A percentile compares a stretch with the other conserved stretches of the same genome.
Conservation (phyloP, 2,113 vertebrate genomes). For the Chamaea fasciata region DNA sequence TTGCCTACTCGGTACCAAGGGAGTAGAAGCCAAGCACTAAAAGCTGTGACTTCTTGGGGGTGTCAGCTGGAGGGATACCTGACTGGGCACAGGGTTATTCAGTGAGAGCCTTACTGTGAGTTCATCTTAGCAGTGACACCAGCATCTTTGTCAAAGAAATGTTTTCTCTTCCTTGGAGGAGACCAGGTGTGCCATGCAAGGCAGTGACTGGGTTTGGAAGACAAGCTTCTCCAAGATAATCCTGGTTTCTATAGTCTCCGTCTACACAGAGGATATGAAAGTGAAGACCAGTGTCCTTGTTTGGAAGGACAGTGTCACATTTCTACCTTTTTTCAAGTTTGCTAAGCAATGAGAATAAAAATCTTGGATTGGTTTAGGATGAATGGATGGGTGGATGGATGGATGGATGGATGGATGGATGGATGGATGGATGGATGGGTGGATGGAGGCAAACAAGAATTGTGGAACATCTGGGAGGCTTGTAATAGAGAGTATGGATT, state of each 20-base stretch:
- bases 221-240: neutral
- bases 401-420: neutral
- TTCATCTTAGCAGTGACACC: neutral
- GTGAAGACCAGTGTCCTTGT: neutral
- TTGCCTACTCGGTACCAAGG: neutral
- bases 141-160: neutral
- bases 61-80: neutral
- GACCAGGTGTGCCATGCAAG: neutral
- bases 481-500: neutral
- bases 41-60: neutral
- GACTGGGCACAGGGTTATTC: neutral
- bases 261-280: neutral
- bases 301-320: neutral
- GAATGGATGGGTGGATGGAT: neutral
- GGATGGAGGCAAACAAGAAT: neutral
- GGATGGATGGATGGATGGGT: too few relatives aligned
- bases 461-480: neutral
- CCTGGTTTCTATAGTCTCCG: accelerated
- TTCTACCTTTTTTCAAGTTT: neutral
- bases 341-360: neutral
- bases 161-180: neutral
- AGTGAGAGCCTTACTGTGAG: neutral
- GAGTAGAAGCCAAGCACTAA: neutral
- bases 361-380: neutral
- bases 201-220: neutral